A percentile compares a stretch with the other conserved stretches of the same genome.
These are phyloP conservation scores for Pseudonaja textilis DNA, from an alignment of 2,113 vertebrate species.

Conservation along the genomic window DNA sequence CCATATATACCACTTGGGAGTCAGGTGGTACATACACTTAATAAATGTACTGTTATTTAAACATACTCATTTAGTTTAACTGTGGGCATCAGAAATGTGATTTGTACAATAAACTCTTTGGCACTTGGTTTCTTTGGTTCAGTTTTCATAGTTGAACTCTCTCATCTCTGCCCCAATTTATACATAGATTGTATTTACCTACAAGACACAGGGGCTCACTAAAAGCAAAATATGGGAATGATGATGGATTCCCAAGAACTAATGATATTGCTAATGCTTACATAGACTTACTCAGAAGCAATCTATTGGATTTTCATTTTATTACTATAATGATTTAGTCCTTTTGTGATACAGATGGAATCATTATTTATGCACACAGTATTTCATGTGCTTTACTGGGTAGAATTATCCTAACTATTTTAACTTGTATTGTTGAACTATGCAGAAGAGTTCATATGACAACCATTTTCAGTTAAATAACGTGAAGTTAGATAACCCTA, in stretches of 20 bases:
- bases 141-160: not conserved
- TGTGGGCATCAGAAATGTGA: not conserved
- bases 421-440: not conserved
- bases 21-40: not conserved
- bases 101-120: not conserved
- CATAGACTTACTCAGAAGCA: not conserved
- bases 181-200: not conserved
- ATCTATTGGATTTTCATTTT: not conserved
- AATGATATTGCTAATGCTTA: not conserved
- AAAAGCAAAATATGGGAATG: not conserved
- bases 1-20: not conserved
- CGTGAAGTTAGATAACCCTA: not conserved
- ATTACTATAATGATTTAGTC: not conserved
- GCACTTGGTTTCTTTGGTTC: not conserved
- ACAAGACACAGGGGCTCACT: not conserved
- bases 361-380: not conserved
- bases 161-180: not conserved
- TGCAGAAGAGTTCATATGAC: not conserved
- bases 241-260: not conserved
- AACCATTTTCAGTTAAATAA: not conserved
- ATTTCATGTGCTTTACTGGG: not conserved
- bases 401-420: not conserved
- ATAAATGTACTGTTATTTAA: not conserved
- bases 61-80: not conserved
- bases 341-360: not conserved